Evolutionary conservation across 2,888 invertebrate species (phyloP), one percentile per base, ranked within the genome.

Genomic region (Pammene aurita): DNA sequence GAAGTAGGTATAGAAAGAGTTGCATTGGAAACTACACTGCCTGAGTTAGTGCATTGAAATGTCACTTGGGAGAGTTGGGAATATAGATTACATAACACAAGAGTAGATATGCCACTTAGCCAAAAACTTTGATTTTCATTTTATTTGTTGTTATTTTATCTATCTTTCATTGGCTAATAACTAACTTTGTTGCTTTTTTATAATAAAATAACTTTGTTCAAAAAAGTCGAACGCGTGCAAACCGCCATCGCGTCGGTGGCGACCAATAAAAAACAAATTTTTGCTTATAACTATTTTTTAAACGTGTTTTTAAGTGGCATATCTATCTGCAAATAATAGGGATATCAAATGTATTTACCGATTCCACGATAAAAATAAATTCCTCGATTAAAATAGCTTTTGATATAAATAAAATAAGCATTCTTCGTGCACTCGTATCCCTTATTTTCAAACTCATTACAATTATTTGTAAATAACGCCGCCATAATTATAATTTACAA

Each of bases 1-100:
- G 80, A 84, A 84, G 83, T 84, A 85, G 75, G 79, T 81, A 80
- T 87, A 84, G 81, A 85, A 84, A 87, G 81, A 79, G 78, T 81
- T 82, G 85, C 81, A 77, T 83, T 82, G 77, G 81, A 83, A 85
- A 83, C 72, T 71, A 79, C 82, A 79, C 76, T 38, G 38, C 10
- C 77, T 72, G 60, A 67, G 78, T 76, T 76, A 52, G 82, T 78
- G 78, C 78, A 76, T 34, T 34, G 34, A 26, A 26, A 79, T 67
- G 46, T 76, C 78, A 81, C 79, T 77, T 77, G 72, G 76, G 73
- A 75, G 6, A 11, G 11, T 42, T 42, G 42, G 13, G 42, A 42
- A 10, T 6, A 6, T 38, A 54, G 34, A 54, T 54, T 11, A 34
- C 34, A 54, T 34, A 54, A 54, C 34, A 34, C 34, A n/a, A 26